Evolutionary conservation across 2,888 invertebrate species (phyloP), one percentile per base, ranked within the genome.

Genomic region (Pseudococcus longispinus): DNA sequence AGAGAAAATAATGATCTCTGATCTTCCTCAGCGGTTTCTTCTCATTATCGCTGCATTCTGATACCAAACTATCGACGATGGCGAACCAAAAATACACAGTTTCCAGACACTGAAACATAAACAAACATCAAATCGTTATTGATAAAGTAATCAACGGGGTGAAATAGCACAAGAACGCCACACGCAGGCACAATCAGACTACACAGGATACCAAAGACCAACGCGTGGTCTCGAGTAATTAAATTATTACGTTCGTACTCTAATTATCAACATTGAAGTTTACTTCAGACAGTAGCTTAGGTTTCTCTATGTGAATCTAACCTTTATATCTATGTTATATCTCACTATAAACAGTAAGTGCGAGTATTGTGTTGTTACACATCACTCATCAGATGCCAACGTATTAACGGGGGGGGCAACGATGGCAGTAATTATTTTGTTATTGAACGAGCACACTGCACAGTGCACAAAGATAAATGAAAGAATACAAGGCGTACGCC

Each of bases 1-100:
- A 91, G 88, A 95, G 93, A 89, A 95, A 93, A 26, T 94, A 89
- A 88, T 92, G 92, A 51, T 86, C 86, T 11, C 86, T 74, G 29
- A 86, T 86, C 46, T 86, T 86, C 37, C 86, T 77, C 86, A 86
- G 32, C 20, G 85, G 85, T 70, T 74, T 85, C 29, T 86, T 86
- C 9, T 86, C 86, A 55, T 86, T 86, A 20, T 86, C 55, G 8
- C 23, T 77, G 51, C 44, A 86, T 37, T 37, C n/a, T 20, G 86
- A 51, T 13, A 55, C 86, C n/a, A 86, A n/a, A 46, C 77, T 80
- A 11, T 86, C 86, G 6, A 86, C 13, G 11, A 86, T 32, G 15
- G 86, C 77, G 80, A 70, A 86, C 32, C 77, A 80, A 32, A 86
- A 86, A 55, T 80, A 86, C 13, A 80, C 1, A 3, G 86, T 23